These are phyloP conservation scores for Campopleginae sp. DNA, from an alignment of 2,888 invertebrate genomes.

Conservation along the genomic window DNA sequence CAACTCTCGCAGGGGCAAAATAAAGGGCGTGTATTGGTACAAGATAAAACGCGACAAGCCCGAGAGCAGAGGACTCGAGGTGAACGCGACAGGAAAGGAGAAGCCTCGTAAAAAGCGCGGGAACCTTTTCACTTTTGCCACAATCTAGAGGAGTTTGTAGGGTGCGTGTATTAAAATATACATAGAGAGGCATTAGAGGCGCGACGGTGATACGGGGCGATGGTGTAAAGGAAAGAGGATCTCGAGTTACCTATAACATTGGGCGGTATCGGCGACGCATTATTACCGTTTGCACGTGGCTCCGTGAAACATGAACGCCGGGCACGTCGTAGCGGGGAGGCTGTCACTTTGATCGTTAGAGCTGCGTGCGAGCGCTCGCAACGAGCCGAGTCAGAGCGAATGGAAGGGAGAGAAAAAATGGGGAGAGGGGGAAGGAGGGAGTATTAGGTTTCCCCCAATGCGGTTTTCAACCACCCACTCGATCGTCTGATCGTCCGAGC, in stretches of 20 bases:
- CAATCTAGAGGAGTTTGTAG: slow-evolving; percentile 1
- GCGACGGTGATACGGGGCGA: not conserved
- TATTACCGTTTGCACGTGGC: not conserved
- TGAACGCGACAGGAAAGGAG: slow-evolving; percentile 23
- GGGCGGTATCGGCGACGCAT: slow-evolving; percentile 26
- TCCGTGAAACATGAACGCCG: not conserved
- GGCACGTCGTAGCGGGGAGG: not conserved
- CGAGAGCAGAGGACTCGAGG: slow-evolving; percentile 28
- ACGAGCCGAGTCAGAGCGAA: not conserved
- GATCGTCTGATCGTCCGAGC: slow-evolving; percentile 83
- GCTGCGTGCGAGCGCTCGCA: not conserved
- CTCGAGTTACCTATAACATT: slow-evolving; percentile 47
- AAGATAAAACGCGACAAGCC: slow-evolving; percentile 43
- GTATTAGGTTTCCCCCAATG: slow-evolving; percentile 83
- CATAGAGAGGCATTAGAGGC: not conserved
- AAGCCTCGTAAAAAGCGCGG: slow-evolving; percentile 12
- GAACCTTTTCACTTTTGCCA: not conserved
- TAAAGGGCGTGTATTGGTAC: slow-evolving; percentile 12
- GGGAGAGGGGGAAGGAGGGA: slow-evolving; percentile 72
- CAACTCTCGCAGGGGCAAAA: slow-evolving; percentile 3
- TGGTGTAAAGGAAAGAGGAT: slow-evolving; percentile 53
- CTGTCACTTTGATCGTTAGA: slow-evolving; percentile 31
- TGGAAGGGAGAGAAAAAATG: slow-evolving; percentile 1
- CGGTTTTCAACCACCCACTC: slow-evolving; percentile 83
- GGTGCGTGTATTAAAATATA: not conserved